Percentiles rank a stretch among this genome's conserved stretches.
These are phyloP conservation scores for Caenorhabditis latens DNA, from an alignment of 1,140 invertebrate genomes.

Conservation along the genomic window DNA sequence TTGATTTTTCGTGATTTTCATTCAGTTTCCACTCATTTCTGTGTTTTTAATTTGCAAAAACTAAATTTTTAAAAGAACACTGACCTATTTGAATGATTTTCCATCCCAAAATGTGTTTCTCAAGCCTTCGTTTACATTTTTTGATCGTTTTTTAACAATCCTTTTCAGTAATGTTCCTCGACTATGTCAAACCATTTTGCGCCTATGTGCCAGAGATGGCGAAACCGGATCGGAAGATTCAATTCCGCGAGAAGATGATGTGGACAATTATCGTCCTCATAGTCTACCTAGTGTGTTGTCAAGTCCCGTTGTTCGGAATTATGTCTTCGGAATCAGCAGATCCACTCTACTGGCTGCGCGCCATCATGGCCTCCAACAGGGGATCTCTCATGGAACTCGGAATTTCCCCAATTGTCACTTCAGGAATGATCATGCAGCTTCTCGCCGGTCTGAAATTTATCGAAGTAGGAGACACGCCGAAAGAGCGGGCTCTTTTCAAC, in stretches of 20 bases:
- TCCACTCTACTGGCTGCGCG: constrained; percentile 99
- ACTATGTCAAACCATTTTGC: constrained; percentile 99
- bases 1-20: no score
- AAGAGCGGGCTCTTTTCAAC: constrained; percentile 98
- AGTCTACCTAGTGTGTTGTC: constrained; percentile 99
- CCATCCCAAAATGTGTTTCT: no score
- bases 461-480: constrained; percentile 99
- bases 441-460: constrained; percentile 99
- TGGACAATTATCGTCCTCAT: constrained; percentile 99
- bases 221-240: constrained; percentile 99
- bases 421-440: constrained; percentile 99
- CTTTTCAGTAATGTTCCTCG: constrained; percentile 90
- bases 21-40: no score
- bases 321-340: constrained; percentile 99
- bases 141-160: no score
- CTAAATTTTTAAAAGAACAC: no score
- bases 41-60: no score
- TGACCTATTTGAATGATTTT: no score
- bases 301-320: constrained; percentile 85
- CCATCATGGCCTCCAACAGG: constrained; percentile 98
- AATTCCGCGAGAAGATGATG: constrained; percentile 99
- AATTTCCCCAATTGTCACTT: constrained; percentile 99
- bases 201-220: constrained; percentile 99
- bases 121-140: not conserved
- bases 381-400: constrained; percentile 99